Evolutionary conservation across 1,140 invertebrate genomes (phyloP), one percentile per base, ranked within the genome.

Genomic region (Maconellicoccus hirsutus): DNA sequence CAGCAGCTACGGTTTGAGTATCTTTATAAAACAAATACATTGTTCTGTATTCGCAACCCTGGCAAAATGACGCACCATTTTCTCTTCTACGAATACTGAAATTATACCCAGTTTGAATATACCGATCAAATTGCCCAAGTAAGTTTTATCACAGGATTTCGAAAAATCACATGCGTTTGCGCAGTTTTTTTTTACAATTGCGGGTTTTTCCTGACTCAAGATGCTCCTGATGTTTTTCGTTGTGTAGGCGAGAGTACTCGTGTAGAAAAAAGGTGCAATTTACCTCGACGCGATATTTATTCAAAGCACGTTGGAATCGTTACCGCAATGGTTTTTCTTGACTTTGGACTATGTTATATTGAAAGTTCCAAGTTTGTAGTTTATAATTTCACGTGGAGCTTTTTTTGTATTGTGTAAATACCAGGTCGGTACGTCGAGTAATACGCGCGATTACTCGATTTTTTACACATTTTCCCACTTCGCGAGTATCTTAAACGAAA

Each of bases 251-350:
- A 33, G 29, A 33, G 29, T 33, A 33, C 29, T 12, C 12, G 12
- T 12, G 29, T 33, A 33, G 12, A 33, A 33, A 52, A 19, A 52
- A 52, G 42, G 6, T 52, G 6, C 42, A 52, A 52, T 52, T 52
- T 52, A 52, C 42, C 42, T 52, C n/a, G 42, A 52, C n/a, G 4
- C 2, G n/a, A 14, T 52, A 52, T 52, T 52, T 52, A 52, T 52
- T 52, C 42, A 19, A 52, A 19, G 12, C 42, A 52, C 42, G 42
- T 52, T 8, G 2, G 12, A 14, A 19, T 19, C 42, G 42, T 52
- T 52, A 52, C 42, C 42, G 42, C 42, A 52, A 52, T 52, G 42
- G 42, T 52, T 16, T 52, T 52, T 52, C 29, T 52, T 52, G n/a
- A 52, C 42, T 52, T 52, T 52, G 3, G 6, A 16, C n/a, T 52